Evolutionary conservation across 2,113 vertebrate species (phyloP).

Genomic region (Xiphophorus couchianus): DNA sequence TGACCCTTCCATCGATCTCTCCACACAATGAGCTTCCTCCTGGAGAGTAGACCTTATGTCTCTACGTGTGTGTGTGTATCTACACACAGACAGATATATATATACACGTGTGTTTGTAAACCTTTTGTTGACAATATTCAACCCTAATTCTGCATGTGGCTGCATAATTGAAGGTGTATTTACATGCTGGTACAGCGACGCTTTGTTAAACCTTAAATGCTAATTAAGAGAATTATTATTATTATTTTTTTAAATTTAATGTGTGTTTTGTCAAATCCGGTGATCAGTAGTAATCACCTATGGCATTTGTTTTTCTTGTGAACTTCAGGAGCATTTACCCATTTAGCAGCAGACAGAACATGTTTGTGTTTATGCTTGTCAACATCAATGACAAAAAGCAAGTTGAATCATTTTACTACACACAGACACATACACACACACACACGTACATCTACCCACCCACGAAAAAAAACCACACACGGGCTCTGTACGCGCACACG

Average conservation of each 20-base stretch:
- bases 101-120: constrained; percentile 24
- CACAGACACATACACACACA: constrained; percentile 2
- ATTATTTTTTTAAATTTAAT: background rate
- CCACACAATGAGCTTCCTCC: constrained; percentile 71
- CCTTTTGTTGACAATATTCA: background rate
- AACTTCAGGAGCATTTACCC: constrained; percentile 39
- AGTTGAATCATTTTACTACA: constrained; percentile 55
- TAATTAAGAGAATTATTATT: background rate
- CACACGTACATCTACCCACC: constrained; percentile 5
- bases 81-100: background rate
- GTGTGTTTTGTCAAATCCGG: background rate
- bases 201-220: constrained; percentile 2
- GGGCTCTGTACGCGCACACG: constrained; percentile 36
- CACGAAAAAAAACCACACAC: background rate
- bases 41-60: constrained; percentile 44
- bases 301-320: constrained; percentile 5
- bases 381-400: constrained; percentile 62
- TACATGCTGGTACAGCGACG: constrained; percentile 1
- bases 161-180: constrained; percentile 10
- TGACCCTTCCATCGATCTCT: constrained; percentile 76
- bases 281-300: constrained; percentile 8
- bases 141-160: constrained; percentile 43
- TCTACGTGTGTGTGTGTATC: background rate
- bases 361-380: constrained; percentile 52
- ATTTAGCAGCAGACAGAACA: constrained; percentile 43